Conservation (phyloP, 2,113 vertebrate species). For the Phrynosoma blainvillii region DNA sequence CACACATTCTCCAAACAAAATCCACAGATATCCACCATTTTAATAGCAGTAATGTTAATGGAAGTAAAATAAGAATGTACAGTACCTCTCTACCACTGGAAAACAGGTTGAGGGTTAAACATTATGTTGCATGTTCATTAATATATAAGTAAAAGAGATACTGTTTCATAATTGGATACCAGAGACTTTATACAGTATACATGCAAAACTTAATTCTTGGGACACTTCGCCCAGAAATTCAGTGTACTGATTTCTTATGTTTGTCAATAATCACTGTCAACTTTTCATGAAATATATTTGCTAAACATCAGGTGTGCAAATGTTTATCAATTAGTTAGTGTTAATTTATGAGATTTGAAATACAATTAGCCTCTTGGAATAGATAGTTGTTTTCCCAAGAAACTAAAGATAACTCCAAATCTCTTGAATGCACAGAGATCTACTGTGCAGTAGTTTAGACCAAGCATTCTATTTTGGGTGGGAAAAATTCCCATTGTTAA, state of each 20-base stretch:
- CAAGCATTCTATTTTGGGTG: background rate
- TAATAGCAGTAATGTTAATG: background rate
- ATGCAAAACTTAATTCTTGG: fast-evolving
- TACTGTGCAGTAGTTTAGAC: fast-evolving
- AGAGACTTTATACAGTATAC: background rate
- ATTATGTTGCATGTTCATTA: background rate
- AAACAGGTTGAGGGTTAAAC: background rate
- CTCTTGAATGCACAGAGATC: fast-evolving
- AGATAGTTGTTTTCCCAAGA: fast-evolving
- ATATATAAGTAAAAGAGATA: no score
- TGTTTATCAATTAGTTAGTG: background rate
- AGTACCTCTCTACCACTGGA: background rate
- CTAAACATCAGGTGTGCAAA: background rate
- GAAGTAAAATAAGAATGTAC: background rate
- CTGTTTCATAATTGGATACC: background rate
- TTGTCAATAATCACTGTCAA: background rate
- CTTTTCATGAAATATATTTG: background rate
- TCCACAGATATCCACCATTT: background rate
- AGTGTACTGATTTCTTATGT: background rate
- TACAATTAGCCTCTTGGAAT: no score
- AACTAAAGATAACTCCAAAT: fast-evolving
- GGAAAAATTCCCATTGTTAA: background rate
- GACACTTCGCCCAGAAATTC: background rate
- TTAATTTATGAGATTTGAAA: background rate
- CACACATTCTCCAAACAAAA: no score